A percentile compares a stretch with the other conserved stretches of the same genome.
Conservation (phyloP, 2,888 invertebrate species). For the Callinectes sapidus region DNA sequence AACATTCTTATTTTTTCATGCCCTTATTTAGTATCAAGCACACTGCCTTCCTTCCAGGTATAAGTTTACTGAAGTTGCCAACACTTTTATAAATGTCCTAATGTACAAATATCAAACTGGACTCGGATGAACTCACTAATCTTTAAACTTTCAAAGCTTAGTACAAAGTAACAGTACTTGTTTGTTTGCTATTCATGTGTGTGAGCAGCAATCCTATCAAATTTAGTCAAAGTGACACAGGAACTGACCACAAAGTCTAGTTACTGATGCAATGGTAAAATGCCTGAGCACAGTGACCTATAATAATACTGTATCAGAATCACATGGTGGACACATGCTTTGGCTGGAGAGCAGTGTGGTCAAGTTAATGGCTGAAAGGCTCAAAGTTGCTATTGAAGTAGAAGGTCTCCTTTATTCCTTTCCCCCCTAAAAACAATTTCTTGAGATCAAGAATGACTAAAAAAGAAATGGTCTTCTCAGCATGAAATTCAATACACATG, state of each 20-base stretch:
- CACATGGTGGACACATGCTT: too few species aligned
- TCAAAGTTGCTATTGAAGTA: background rate
- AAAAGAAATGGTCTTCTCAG: too few species aligned
- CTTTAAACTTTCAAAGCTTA: background rate
- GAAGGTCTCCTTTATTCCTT: background rate
- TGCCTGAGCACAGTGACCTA: background rate
- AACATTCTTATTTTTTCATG: background rate
- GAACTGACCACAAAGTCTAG: background rate
- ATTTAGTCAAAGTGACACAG: too few species aligned
- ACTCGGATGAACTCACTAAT: background rate
- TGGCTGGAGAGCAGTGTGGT: background rate
- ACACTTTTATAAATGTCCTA: background rate
- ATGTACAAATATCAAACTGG: background rate
- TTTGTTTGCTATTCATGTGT: too few species aligned
- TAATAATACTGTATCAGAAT: too few species aligned
- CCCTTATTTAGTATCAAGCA: background rate
- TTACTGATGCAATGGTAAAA: background rate
- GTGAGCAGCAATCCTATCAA: too few species aligned
- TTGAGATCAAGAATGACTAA: too few species aligned
- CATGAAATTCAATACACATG: too few species aligned
- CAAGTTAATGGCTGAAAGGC: background rate
- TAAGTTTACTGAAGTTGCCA: background rate
- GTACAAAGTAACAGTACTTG: background rate
- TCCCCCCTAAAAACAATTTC: too few species aligned
- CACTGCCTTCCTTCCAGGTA: background rate